Evolutionary conservation across 2,113 vertebrate genomes (phyloP).

Genomic region (Globicephala melas): DNA sequence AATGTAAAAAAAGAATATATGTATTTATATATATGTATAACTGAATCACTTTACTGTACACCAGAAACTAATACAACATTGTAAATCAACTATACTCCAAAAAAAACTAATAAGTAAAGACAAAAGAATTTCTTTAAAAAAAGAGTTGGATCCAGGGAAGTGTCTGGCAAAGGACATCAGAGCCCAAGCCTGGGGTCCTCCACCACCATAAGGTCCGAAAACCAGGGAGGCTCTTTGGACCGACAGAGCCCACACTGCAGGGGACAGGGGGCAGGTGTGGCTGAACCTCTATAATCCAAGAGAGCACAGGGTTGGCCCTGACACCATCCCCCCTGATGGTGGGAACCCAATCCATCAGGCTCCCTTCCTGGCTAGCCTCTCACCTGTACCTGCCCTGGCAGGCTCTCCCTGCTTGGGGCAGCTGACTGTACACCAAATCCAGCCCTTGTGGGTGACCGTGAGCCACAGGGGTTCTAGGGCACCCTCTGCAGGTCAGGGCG

Average conservation of each 20-base stretch:
- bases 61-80: too few relatives aligned
- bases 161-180: too few relatives aligned
- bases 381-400: not conserved
- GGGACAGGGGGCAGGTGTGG: too few relatives aligned
- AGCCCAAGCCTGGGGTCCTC: not conserved
- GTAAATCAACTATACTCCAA: too few relatives aligned
- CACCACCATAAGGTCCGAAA: fast-evolving
- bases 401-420: not conserved
- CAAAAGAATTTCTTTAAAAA: too few relatives aligned
- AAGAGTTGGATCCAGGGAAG: not conserved
- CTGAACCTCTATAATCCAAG: fast-evolving
- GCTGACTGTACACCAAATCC: not conserved
- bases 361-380: not conserved
- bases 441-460: fast-evolving
- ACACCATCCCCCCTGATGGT: not conserved
- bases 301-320: not conserved
- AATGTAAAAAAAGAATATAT: too few relatives aligned
- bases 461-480: fast-evolving
- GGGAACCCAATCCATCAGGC: fast-evolving
- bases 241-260: fast-evolving
- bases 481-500: fast-evolving
- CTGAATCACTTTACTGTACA: too few relatives aligned
- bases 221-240: not conserved
- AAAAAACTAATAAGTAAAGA: too few relatives aligned
- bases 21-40: too few relatives aligned